Percentiles rank a stretch among this genome's conserved stretches.
phyloP scores from a whole-genome alignment of 2,888 invertebrate genomes.

The Biston betularia region DNA sequence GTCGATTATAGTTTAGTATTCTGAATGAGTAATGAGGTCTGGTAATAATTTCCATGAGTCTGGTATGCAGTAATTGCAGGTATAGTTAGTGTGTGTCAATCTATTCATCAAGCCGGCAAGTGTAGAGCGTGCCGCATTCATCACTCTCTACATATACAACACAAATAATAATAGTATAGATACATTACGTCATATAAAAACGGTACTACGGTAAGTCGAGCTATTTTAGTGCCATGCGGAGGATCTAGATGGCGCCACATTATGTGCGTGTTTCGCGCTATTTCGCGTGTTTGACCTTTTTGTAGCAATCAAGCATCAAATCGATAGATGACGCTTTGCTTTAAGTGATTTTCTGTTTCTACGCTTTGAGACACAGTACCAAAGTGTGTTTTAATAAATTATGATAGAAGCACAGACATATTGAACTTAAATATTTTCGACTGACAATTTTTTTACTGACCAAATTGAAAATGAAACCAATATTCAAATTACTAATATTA shows the following conservation, averaged over 20 bases:
- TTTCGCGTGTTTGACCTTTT: too few species aligned
- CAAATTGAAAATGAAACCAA: conserved; percentile 3
- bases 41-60: conserved; percentile 74
- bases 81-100: conserved; percentile 61
- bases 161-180: too few species aligned
- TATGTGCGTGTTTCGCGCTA: too few species aligned
- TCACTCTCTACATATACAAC: conserved; percentile 53
- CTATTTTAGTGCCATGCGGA: too few species aligned
- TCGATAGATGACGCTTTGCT: too few species aligned
- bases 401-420: too few species aligned
- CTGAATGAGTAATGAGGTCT: conserved; percentile 72
- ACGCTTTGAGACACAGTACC: conserved; percentile 17
- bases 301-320: too few species aligned
- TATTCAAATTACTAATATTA: not conserved
- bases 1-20: conserved; percentile 71
- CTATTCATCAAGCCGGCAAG: conserved; percentile 60
- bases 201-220: too few species aligned
- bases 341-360: too few species aligned
- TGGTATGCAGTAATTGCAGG: conserved; percentile 67
- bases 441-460: not conserved
- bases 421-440: not conserved
- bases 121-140: conserved; percentile 60
- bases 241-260: too few species aligned
- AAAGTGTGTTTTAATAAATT: conserved; percentile 30
- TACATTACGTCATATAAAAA: too few species aligned